Base-by-base conservation (phyloP, 1,140 invertebrate genomes). In the Leptopilina clavipes region DNA sequence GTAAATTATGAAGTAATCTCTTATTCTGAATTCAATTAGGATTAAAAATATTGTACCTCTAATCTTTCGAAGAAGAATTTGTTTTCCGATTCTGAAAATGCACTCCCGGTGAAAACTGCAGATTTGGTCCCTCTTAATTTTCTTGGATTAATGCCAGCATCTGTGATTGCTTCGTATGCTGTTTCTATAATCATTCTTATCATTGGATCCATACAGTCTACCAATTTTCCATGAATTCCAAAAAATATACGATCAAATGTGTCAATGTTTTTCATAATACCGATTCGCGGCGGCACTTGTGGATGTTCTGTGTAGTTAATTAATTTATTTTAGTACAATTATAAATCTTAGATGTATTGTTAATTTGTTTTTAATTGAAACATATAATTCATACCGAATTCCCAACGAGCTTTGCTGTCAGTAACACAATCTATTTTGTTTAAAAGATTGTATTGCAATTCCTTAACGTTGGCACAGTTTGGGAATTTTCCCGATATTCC, bases 101-200 rank as follows among this genome's bases (percentile, higher is more conserved):
- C 94, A 7, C 93, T 91, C 6, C 95, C 95, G 70, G 95, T 92
- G 86, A 94, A 96, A 1, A 96, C 95, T n/a, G 94, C 95, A 3
- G 94, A 96, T 79, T 93, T 95, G 22, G 92, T 92, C 54, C 93
- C 94, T 79, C 25, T 81, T 10, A 85, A 37, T 48, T 59, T 74
- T 10, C 10, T 52, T 25, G 83, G 40, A 87, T 90, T 44, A 89
- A 86, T 71, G 85, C 87, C 86, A 71, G 86, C 82, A 78, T 89
- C 88, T 0, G 89, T 81, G 9, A 92, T 84, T 17, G 90, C 88
- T 80, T 92, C 91, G 65, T 89, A 91, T 10, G 87, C 86, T 1
- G 79, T 78, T 82, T 92, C 91, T 10, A 93, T 85, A n/a, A 93
- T 76, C 43, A 92, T 83, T 71, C 92, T 85, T 2, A 87, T 88